phyloP scores from a whole-genome alignment of 2,888 invertebrate genomes.

The Mesorhabditis spiculigera region DNA sequence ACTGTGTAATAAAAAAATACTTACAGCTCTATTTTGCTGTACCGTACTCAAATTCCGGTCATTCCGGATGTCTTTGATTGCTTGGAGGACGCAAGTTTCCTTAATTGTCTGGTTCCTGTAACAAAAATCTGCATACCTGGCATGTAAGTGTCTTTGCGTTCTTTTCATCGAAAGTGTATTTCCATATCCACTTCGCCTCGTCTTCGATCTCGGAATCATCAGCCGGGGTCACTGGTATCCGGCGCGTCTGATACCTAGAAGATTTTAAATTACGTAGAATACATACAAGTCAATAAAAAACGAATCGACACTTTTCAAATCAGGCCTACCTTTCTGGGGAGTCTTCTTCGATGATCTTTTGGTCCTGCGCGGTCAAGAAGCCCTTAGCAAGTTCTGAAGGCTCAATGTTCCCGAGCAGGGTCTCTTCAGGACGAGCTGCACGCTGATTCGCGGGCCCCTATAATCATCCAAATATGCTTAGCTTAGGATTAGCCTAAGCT shows the following conservation, averaged over 20 bases:
- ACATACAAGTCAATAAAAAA: neutral
- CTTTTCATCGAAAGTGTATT: conserved; percentile 74
- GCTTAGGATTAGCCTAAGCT: too few species aligned
- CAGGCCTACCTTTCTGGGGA: conserved; percentile 63
- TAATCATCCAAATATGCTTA: too few species aligned
- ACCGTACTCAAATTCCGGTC: neutral
- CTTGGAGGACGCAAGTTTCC: neutral
- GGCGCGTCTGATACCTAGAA: conserved; percentile 35
- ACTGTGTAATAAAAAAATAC: neutral
- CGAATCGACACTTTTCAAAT: conserved; percentile 35
- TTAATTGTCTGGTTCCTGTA: neutral
- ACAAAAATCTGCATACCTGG: conserved; percentile 10
- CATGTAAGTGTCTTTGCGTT: conserved; percentile 9
- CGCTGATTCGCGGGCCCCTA: too few species aligned
- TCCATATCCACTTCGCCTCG: conserved; percentile 96
- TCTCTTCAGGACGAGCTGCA: conserved; percentile 7
- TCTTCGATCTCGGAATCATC: conserved; percentile 76
- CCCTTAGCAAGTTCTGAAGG: conserved; percentile 93
- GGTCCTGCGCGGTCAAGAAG: conserved; percentile 88
- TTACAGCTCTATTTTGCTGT: conserved; percentile 7
- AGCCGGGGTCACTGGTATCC: conserved; percentile 47
- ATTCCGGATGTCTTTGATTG: neutral
- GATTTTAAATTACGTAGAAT: neutral
- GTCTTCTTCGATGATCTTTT: conserved; percentile 70
- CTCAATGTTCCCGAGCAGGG: conserved; percentile 67